Evolutionary conservation across 2,113 vertebrate species (phyloP), one percentile per base, ranked within the genome.

Genomic region (Microcebus lehilahytsara): DNA sequence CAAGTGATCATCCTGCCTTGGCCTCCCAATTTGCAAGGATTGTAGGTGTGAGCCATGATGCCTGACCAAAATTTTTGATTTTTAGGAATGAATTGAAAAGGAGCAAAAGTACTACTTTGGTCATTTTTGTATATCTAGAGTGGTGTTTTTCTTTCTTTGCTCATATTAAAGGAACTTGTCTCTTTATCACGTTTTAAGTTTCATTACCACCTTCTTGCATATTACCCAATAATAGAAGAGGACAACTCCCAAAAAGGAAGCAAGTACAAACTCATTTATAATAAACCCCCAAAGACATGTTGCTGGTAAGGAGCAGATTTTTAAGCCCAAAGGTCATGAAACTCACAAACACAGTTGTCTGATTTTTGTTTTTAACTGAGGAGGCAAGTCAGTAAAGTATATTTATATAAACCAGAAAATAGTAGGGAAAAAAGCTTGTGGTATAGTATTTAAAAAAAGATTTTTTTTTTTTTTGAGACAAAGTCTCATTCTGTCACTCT

Each of bases 321-420:
- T 58, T 96, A 96, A 97, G 90, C 87, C 95, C 97, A 96, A 98
- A 97, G 96, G 96, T 97, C 89, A 87, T 96, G 94, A 97, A 96
- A 89, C 19, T 72, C 23, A 94, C 23, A 91, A 67, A 51, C 23
- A 3, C 19, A 78, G 49, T 40, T 53, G 49, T 67, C 22, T 46
- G 32, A 37, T 66, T 78, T 92, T 62, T 58, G 53, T 53, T 86
- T 79, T 64, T 9, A 64, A 11, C 51, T 49, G 17, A 88, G 81
- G 32, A 49, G 51, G 40, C 5, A 62, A 37, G 51, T 49, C 64
- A 46, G 11, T 74, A 89, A 89, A 71, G 37, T 25, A 67, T 67
- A 83, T 49, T 72, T n/a, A 74, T 51, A 94, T 17, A 46, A 32
- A 40, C 7, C 42, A 81, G n/a, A 42, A 83, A 74, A 66, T 69